Conservation (phyloP, 2,113 vertebrate genomes). For the Ciconia boyciana region DNA sequence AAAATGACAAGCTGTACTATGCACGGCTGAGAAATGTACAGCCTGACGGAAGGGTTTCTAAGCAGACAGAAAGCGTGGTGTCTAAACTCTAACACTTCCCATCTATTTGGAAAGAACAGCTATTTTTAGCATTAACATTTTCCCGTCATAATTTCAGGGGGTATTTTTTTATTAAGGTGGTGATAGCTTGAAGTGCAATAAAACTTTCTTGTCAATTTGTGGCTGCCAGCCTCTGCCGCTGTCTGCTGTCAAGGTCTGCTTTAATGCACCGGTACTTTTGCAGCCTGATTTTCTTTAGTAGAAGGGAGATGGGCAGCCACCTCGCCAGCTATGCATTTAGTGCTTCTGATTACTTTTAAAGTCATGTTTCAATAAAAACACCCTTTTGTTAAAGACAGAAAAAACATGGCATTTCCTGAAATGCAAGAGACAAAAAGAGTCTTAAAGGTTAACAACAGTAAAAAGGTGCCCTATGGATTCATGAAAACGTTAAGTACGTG, state of each 20-base stretch:
- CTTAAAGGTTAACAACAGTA: no score
- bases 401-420: background rate
- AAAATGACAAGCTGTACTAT: background rate
- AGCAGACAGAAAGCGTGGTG: background rate
- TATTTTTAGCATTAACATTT: background rate
- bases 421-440: background rate
- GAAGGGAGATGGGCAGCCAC: background rate
- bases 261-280: no score
- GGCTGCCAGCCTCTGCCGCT: background rate
- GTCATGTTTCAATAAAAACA: background rate
- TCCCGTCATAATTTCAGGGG: background rate
- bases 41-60: background rate
- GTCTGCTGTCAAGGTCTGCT: background rate
- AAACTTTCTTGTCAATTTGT: background rate
- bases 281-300: background rate
- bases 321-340: no score
- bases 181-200: background rate
- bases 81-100: background rate
- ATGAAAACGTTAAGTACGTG: background rate
- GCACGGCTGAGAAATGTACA: background rate
- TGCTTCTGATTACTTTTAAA: background rate
- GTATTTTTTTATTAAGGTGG: background rate
- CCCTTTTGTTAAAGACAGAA: background rate
- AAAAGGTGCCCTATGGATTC: background rate
- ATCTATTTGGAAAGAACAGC: background rate